Conservation (phyloP, 1,140 invertebrate species). For the Notospermus geniculatus region DNA sequence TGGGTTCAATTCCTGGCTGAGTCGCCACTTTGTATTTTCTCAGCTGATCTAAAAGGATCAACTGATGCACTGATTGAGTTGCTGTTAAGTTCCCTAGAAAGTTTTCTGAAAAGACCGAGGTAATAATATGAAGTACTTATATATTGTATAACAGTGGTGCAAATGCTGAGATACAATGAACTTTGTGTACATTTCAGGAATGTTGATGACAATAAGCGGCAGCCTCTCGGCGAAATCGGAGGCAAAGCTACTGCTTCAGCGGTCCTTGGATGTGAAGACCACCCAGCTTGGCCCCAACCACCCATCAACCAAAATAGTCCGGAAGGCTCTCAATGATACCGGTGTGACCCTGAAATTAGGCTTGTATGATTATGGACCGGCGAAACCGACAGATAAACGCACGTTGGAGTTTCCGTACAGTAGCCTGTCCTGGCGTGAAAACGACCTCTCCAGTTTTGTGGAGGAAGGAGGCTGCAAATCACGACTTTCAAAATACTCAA, state of each 20-base stretch:
- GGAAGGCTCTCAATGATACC: slow-evolving; percentile 30
- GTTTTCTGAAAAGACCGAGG: too few species aligned
- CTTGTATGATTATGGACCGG: slow-evolving; percentile 35
- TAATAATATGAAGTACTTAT: too few species aligned
- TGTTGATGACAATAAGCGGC: slow-evolving; percentile 31
- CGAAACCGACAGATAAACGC: slow-evolving; percentile 25
- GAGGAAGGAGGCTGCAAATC: too few species aligned
- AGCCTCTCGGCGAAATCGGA: slow-evolving; percentile 33
- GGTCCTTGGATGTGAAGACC: slow-evolving; percentile 41
- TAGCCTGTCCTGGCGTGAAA: slow-evolving; percentile 32
- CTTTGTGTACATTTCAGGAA: too few species aligned
- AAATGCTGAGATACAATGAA: too few species aligned
- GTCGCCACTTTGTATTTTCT: too few species aligned
- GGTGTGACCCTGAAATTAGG: slow-evolving; percentile 33
- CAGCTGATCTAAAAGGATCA: too few species aligned
- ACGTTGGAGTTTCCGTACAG: slow-evolving; percentile 32
- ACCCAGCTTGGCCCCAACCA: slow-evolving; percentile 36
- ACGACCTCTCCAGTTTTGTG: slow-evolving; percentile 22
- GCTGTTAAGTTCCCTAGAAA: too few species aligned
- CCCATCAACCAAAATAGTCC: slow-evolving; percentile 28
- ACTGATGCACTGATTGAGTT: too few species aligned
- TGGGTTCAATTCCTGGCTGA: too few species aligned
- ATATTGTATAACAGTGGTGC: too few species aligned
- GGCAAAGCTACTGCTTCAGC: slow-evolving; percentile 29
- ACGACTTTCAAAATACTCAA: too few species aligned